Evolutionary conservation across 2,888 invertebrate species (phyloP).

Genomic region (Callimorpha dominula): DNA sequence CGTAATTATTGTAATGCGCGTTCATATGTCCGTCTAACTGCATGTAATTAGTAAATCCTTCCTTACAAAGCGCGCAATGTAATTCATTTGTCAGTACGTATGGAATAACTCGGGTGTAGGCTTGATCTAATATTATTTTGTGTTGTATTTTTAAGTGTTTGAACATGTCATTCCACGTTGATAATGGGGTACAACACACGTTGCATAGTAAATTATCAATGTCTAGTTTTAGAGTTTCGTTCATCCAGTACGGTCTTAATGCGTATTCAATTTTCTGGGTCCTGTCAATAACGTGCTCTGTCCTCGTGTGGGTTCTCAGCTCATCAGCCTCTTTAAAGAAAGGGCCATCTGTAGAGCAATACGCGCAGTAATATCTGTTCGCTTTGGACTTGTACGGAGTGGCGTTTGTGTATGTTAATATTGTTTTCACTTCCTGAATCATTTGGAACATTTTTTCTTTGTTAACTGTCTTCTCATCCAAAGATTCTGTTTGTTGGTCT

Average conservation of each 20-base stretch:
- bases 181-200: slow-evolving; percentile 51
- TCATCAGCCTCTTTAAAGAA: slow-evolving; percentile 60
- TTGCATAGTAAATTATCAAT: slow-evolving; percentile 63
- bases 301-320: slow-evolving; percentile 60
- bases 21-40: slow-evolving; percentile 75
- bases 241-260: slow-evolving; percentile 64
- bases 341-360: slow-evolving; percentile 58
- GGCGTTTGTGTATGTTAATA: slow-evolving; percentile 68
- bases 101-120: slow-evolving; percentile 65
- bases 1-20: slow-evolving; percentile 69
- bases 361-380: slow-evolving; percentile 62
- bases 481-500: slow-evolving; percentile 17
- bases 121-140: slow-evolving; percentile 55
- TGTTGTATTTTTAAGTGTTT: slow-evolving; percentile 63
- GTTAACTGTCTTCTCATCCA: slow-evolving; percentile 13
- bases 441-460: slow-evolving; percentile 48
- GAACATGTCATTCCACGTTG: slow-evolving; percentile 68
- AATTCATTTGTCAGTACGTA: slow-evolving; percentile 53
- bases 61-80: slow-evolving; percentile 64
- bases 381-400: slow-evolving; percentile 67
- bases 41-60: slow-evolving; percentile 56
- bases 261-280: slow-evolving; percentile 55
- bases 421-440: slow-evolving; percentile 61
- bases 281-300: slow-evolving; percentile 53
- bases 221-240: slow-evolving; percentile 71